These are phyloP conservation scores for Tetraodon nigroviridis DNA, from an alignment of 2,113 vertebrate species.

Conservation along the genomic window DNA sequence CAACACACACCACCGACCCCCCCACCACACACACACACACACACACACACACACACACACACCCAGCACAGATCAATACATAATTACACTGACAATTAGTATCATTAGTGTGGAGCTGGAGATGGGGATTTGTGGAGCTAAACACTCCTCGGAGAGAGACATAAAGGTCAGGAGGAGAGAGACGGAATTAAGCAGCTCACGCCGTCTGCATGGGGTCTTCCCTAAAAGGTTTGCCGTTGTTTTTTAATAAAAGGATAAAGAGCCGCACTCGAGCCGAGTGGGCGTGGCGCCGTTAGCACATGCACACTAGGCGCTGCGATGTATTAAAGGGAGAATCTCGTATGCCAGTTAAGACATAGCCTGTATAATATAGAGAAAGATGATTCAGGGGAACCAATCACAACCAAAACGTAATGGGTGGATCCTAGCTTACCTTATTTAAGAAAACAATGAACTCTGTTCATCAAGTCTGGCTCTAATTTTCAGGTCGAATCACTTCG, in stretches of 20 bases:
- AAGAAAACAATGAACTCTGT: slow-evolving; percentile 59
- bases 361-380: slow-evolving; percentile 11
- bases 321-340: background rate
- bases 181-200: slow-evolving; percentile 44
- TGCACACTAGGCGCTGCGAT: background rate
- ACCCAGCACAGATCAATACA: slow-evolving; percentile 78
- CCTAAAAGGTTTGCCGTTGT: slow-evolving; percentile 43
- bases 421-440: slow-evolving; percentile 50
- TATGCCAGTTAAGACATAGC: background rate
- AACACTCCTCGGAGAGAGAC: slow-evolving; percentile 60
- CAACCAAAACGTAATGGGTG: slow-evolving; percentile 26
- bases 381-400: slow-evolving; percentile 22
- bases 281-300: slow-evolving; percentile 11
- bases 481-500: slow-evolving; percentile 65
- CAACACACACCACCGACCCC: slow-evolving; percentile 62
- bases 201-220: slow-evolving; percentile 35
- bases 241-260: slow-evolving; percentile 43
- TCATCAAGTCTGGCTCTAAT: slow-evolving; percentile 58
- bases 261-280: slow-evolving; percentile 17
- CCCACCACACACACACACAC: slow-evolving; percentile 68
- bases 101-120: slow-evolving; percentile 77
- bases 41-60: slow-evolving; percentile 67
- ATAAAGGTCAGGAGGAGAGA: slow-evolving; percentile 20
- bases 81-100: slow-evolving; percentile 85
- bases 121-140: slow-evolving; percentile 69